Evolutionary conservation across 2,113 vertebrate species (phyloP), one percentile per base, ranked within the genome.

Genomic region (Hucho hucho): DNA sequence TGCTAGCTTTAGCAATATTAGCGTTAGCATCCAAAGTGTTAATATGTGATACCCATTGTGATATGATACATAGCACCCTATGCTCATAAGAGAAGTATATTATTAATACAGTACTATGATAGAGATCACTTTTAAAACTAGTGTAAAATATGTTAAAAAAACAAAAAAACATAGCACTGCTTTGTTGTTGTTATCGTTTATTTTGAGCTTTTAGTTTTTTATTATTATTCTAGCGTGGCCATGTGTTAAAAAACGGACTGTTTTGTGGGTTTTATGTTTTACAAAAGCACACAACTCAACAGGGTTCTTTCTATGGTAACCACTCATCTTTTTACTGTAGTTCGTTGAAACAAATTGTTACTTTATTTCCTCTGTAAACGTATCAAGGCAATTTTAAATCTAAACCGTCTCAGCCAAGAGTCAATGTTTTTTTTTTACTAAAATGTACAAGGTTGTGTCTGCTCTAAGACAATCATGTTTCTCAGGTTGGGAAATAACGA

Each of bases 381-480:
- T 72, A 73, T 81, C 49, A 72, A 78, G 73, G 72, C 75, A 74
- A 79, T 82, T 80, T 32, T 75, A 29, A 83, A 76, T 82, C 37
- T 74, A 69, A 67, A 75, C n/a, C 69, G 71, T 78, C 76, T 75
- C 78, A 61, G 18, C n/a, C 29, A 18, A 72, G 37, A 20, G 53
- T 56, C 53, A 53, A 53, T 53, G 12, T 53, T 14, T 53, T 53
- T 6, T 20, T 20, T 20, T 18, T 56, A 22, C 13, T 32, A 43
- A 73, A 89, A 88, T 85, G 83, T 87, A 61, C n/a, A 11, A 22
- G 13, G n/a, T 22, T 61, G 86, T 87, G 88, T 88, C 90, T 90
- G 88, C 88, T 90, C 53, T 53, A 53, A 16, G 91, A 93, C 92
- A 93, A 93, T 93, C 92, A 90, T 82, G 73, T 80, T 53, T 86